Conservation (phyloP, 2,888 invertebrate genomes). For the Pristionchus exspectatus region DNA sequence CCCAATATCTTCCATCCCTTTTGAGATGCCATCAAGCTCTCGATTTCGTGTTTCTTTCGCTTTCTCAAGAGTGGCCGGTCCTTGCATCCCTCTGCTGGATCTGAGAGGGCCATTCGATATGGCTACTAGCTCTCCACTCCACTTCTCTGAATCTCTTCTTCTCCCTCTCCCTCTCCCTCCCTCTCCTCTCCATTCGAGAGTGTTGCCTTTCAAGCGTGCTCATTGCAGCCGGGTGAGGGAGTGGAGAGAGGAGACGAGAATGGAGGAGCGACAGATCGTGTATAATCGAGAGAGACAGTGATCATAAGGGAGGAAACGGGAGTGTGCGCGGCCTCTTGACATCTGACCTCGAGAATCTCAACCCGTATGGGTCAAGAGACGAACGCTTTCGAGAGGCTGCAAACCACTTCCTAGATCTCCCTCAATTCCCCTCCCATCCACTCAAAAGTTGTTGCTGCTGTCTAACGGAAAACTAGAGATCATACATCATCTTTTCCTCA, state of each 20-base stretch:
- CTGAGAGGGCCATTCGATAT: slow-evolving; percentile 44
- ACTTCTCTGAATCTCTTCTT: slow-evolving; percentile 6
- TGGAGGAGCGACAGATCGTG: not conserved
- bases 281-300: not conserved
- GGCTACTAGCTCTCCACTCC: not conserved
- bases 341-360: slow-evolving; percentile 16
- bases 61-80: slow-evolving; percentile 20
- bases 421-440: not conserved
- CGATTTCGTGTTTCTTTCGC: slow-evolving; percentile 43
- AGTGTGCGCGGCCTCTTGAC: slow-evolving; percentile 19
- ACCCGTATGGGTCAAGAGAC: not conserved
- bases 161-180: slow-evolving; percentile 18
- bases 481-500: slow-evolving; percentile 1
- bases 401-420: not conserved
- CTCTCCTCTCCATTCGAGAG: slow-evolving; percentile 9
- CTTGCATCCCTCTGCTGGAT: slow-evolving; percentile 25
- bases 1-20: not conserved
- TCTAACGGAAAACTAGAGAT: slow-evolving; percentile 13
- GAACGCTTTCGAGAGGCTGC: not conserved
- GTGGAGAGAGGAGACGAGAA: not conserved
- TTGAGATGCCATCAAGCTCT: slow-evolving; percentile 16
- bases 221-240: not conserved
- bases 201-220: slow-evolving; percentile 47
- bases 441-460: not conserved
- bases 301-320: not conserved